phyloP scores from a whole-genome alignment of 2,113 vertebrate species.

The Rallus limicola region DNA sequence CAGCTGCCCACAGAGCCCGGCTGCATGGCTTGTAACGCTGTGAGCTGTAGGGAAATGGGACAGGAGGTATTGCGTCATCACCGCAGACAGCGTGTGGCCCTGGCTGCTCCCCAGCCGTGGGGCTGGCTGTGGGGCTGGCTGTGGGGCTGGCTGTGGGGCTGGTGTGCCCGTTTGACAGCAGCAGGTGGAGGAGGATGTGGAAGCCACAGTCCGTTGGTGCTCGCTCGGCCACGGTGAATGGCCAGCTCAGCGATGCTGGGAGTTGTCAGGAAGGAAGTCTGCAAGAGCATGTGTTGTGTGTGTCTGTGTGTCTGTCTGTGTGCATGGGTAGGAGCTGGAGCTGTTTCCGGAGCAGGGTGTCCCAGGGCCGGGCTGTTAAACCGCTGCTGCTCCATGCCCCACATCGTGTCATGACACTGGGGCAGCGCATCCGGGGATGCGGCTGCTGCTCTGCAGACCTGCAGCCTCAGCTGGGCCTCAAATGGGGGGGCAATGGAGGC shows the following conservation, averaged over 20 bases:
- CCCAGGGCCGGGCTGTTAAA: background rate
- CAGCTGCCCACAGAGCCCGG: rapidly evolving
- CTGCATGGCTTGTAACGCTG: background rate
- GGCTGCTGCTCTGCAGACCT: rapidly evolving
- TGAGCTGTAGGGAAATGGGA: background rate
- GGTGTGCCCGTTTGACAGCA: background rate
- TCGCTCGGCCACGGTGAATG: rapidly evolving
- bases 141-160: no score
- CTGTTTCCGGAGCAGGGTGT: background rate
- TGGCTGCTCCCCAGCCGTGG: no score
- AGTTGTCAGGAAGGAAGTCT: constrained; percentile 29
- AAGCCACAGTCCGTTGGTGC: background rate
- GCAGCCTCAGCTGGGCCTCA: background rate
- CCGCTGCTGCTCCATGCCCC: background rate
- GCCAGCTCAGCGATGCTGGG: background rate
- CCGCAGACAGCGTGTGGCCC: background rate
- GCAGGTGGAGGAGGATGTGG: background rate
- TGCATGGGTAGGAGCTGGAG: background rate
- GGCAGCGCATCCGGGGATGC: background rate
- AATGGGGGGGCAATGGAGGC: rapidly evolving
- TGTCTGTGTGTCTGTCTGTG: background rate
- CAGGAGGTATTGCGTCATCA: background rate
- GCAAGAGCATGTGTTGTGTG: background rate
- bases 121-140: no score
- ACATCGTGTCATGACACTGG: rapidly evolving